Percentiles rank a stretch among this genome's conserved stretches.
Evolutionary conservation across 2,113 vertebrate genomes (phyloP).

Genomic region (Carassius auratus): DNA sequence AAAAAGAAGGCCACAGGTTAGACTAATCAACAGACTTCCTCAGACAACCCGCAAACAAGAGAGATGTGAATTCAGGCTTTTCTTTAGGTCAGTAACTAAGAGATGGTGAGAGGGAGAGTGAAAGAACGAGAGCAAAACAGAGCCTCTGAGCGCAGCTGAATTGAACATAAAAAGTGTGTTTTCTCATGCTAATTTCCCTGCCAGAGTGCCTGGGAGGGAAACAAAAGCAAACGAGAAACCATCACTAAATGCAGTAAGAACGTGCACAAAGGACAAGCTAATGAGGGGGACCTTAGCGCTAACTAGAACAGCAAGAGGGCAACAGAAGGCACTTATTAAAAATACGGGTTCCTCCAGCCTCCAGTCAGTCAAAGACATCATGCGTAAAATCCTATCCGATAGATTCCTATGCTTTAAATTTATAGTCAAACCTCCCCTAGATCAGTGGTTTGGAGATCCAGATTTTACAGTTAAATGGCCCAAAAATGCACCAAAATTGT

Average conservation of each 20-base stretch:
- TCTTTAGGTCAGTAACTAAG: slow-evolving; percentile 40
- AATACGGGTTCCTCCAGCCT: not conserved
- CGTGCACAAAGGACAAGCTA: slow-evolving; percentile 49
- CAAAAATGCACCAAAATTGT: too few relatives aligned
- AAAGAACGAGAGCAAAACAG: slow-evolving; percentile 17
- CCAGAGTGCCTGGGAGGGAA: slow-evolving; percentile 38
- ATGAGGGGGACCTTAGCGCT: slow-evolving; percentile 49
- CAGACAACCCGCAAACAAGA: slow-evolving; percentile 43
- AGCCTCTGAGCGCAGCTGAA: slow-evolving; percentile 40
- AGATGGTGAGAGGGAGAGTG: slow-evolving; percentile 26
- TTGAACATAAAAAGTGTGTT: slow-evolving; percentile 42
- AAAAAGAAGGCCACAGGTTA: slow-evolving; percentile 26
- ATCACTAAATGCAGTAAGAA: slow-evolving; percentile 54
- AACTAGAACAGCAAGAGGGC: slow-evolving; percentile 24
- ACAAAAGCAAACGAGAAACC: slow-evolving; percentile 54
- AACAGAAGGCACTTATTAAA: slow-evolving; percentile 41
- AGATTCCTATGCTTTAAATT: not conserved
- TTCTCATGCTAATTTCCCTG: slow-evolving; percentile 61
- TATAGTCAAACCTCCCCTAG: slow-evolving; percentile 6
- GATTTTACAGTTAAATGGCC: too few relatives aligned
- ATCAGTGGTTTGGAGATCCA: too few relatives aligned
- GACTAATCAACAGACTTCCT: slow-evolving; percentile 54
- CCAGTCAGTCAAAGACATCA: too few relatives aligned
- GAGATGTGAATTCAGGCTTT: slow-evolving; percentile 32
- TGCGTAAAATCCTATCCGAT: too few relatives aligned